Conservation (phyloP, 1,140 invertebrate genomes). For the Archivesica marissinica region DNA sequence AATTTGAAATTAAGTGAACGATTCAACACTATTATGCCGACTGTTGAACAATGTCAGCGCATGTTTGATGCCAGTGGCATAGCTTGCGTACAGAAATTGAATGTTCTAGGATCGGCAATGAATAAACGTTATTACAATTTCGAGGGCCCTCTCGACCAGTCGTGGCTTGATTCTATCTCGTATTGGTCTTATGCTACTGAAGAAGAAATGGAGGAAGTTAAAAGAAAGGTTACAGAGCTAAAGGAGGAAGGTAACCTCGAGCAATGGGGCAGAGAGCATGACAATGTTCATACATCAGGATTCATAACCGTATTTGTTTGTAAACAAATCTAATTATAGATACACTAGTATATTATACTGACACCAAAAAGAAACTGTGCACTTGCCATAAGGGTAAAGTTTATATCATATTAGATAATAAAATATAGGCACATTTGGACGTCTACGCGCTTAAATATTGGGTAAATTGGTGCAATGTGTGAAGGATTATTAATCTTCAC, state of each 20-base stretch:
- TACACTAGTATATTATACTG: too few relatives aligned
- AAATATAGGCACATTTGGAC: too few relatives aligned
- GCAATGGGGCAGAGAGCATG: constrained; percentile 26
- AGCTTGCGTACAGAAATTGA: constrained; percentile 1
- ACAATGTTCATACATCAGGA: neutral
- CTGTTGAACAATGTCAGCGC: neutral
- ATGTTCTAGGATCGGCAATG: constrained; percentile 6
- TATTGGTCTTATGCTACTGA: constrained; percentile 32
- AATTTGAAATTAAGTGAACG: neutral
- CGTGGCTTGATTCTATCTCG: neutral
- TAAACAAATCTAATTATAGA: too few relatives aligned
- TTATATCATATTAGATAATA: too few relatives aligned
- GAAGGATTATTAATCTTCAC: too few relatives aligned
- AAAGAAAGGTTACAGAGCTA: neutral
- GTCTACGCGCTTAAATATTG: too few relatives aligned
- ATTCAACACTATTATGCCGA: neutral
- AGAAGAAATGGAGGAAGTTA: neutral
- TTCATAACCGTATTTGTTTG: constrained; percentile 3
- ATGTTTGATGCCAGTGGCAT: neutral
- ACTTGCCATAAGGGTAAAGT: too few relatives aligned
- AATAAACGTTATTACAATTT: constrained; percentile 5
- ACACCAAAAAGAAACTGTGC: too few relatives aligned
- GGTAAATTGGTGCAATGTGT: too few relatives aligned
- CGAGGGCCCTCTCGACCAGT: constrained; percentile 15
- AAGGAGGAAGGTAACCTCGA: constrained; percentile 11